These are phyloP conservation scores for Drosophila atripex DNA, from an alignment of 2,888 invertebrate genomes.

Conservation along the genomic window DNA sequence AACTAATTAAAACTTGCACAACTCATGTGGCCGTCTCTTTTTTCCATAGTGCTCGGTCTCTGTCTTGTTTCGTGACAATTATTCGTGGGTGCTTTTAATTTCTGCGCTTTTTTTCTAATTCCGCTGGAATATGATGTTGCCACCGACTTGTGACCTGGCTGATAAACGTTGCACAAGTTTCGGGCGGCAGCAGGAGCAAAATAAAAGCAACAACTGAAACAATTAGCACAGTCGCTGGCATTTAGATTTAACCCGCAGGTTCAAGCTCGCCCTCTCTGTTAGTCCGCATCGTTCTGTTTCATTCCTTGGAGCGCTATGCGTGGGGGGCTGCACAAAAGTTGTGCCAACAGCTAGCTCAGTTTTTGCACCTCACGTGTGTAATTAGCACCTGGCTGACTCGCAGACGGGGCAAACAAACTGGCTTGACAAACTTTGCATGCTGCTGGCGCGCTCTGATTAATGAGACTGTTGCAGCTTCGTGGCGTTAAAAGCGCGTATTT, in stretches of 20 bases:
- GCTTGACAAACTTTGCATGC: constrained; percentile 47
- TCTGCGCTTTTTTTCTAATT: constrained; percentile 52
- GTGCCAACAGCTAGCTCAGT: constrained; percentile 31
- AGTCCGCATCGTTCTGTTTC: constrained; percentile 5
- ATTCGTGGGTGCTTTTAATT: constrained; percentile 59
- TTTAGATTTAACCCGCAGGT: constrained; percentile 41
- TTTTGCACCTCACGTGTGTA: constrained; percentile 58
- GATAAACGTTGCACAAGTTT: constrained; percentile 55
- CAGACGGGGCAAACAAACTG: constrained; percentile 46
- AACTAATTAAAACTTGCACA: constrained; percentile 76
- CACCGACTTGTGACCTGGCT: constrained; percentile 49
- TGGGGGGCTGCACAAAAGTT: constrained; percentile 42
- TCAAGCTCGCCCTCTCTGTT: constrained; percentile 7
- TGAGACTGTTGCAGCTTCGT: constrained; percentile 47
- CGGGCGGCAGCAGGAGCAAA: constrained; percentile 27
- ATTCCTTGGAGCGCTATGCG: background rate
- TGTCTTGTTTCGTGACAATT: constrained; percentile 63
- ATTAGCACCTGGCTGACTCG: constrained; percentile 66
- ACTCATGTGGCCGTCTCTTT: constrained; percentile 32
- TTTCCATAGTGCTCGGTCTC: constrained; percentile 8
- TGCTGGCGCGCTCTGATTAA: constrained; percentile 54
- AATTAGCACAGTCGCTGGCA: constrained; percentile 66
- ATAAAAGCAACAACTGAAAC: constrained; percentile 56
- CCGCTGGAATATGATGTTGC: constrained; percentile 55
- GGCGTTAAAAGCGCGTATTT: constrained; percentile 35